Evolutionary conservation across 2,113 vertebrate species (phyloP), one percentile per base, ranked within the genome.

Genomic region (Deroptyus accipitrinus): DNA sequence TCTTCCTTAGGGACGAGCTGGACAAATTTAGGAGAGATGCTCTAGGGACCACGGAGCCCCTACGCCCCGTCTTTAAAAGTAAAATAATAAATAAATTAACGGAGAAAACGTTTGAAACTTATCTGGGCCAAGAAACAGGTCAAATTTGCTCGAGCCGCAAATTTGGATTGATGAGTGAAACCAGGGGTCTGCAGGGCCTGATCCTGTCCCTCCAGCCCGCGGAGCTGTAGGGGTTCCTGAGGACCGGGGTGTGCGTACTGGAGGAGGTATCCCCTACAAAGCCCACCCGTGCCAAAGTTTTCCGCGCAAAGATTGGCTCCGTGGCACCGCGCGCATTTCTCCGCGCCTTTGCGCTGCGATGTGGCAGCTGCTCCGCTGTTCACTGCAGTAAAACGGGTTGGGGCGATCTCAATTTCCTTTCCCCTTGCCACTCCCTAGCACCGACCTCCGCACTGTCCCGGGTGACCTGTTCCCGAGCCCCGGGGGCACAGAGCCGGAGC

Each of bases 71-170:
- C 33, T 67, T 42, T 18, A 16, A n/a, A 57, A 57, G 72, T 17
- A n/a, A 39, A 10, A 17, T 10, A 23, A 19, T 20, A 30, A 39
- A 2, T 8, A 66, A 59, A 44, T 5, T 1, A 64, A 15, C 10
- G 5, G 27, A 17, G 17, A 39, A 83, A 57, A 1, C 11, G 3
- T 76, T 88, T 30, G 44, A 79, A 92, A 44, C 6, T 2, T 92
- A 95, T 94, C 92, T 96, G 96, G 96, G 95, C 84, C 96, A 95
- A 94, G 84, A 96, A 96, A 78, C 73, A 94, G 93, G 93, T 96
- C 96, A 95, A 7, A 74, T 86, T 83, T 91, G 37, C 28, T n/a
- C 28, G 42, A 70, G 63, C 37, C 92, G 69, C 46, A 46, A 20
- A 95, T 84, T 84, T 31, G 51, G 37, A 76, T 84, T 44, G 24